Evolutionary conservation across 2,888 invertebrate species (phyloP).

Genomic region (Dusona sp.): DNA sequence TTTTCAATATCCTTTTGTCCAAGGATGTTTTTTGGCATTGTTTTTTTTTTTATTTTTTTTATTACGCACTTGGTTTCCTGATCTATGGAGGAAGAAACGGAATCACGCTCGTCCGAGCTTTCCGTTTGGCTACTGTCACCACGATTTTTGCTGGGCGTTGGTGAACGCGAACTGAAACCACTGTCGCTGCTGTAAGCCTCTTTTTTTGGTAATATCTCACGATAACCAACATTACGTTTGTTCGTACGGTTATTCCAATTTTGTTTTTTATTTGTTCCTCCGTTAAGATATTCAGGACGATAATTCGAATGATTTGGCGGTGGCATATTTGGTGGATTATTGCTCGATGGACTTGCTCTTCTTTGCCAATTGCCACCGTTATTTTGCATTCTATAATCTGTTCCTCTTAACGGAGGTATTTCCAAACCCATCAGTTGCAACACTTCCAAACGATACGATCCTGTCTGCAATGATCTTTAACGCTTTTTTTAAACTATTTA

Average conservation of each 20-base stretch:
- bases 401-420: constrained; percentile 76
- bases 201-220: constrained; percentile 74
- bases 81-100: constrained; percentile 78
- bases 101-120: constrained; percentile 82
- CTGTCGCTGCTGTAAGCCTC: constrained; percentile 81
- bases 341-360: constrained; percentile 62
- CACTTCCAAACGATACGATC: constrained; percentile 78
- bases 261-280: constrained; percentile 65
- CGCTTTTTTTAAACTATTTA: constrained; percentile 51
- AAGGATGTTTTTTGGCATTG: not conserved
- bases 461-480: constrained; percentile 73
- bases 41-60: not conserved
- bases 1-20: not conserved
- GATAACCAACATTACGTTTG: constrained; percentile 67
- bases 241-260: constrained; percentile 68
- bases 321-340: constrained; percentile 57
- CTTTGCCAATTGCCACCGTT: constrained; percentile 78
- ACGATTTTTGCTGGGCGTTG: constrained; percentile 81
- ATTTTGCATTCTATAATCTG: constrained; percentile 76
- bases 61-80: constrained; percentile 79
- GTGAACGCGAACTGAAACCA: constrained; percentile 83
- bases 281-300: constrained; percentile 54
- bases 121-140: constrained; percentile 80
- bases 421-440: constrained; percentile 80
- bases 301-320: constrained; percentile 57